These are phyloP conservation scores for Centropyge bicolor DNA, from an alignment of 2,797 vertebrate genomes.

Conservation along the genomic window DNA sequence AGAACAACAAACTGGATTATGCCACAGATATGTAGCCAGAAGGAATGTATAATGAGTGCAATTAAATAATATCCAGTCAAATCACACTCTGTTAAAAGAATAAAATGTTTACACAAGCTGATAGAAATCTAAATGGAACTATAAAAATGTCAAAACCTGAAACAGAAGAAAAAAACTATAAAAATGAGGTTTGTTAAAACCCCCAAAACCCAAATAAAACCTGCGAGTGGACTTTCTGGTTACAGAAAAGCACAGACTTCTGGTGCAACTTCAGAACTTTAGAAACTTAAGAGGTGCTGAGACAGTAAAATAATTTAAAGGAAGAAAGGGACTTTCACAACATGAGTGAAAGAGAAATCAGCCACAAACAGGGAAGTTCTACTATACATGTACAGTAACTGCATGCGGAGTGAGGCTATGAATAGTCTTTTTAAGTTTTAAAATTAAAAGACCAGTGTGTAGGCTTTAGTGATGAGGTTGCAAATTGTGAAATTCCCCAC, in stretches of 20 bases:
- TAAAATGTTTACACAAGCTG: neutral
- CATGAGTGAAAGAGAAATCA: neutral
- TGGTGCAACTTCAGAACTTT: conserved; percentile 19
- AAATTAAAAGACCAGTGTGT: neutral
- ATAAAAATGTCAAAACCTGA: neutral
- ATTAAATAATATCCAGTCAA: neutral
- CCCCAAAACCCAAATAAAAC: neutral
- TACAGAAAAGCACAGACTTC: neutral
- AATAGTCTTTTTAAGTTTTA: neutral
- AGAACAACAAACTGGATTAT: neutral
- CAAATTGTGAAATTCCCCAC: too few species aligned
- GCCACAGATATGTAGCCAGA: neutral
- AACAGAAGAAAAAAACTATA: neutral
- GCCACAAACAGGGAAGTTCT: conserved; percentile 23
- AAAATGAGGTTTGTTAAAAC: neutral
- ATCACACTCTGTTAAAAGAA: neutral
- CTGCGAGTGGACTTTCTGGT: neutral
- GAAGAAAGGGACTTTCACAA: neutral
- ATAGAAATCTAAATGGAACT: neutral
- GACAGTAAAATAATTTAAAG: neutral
- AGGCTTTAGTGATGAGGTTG: too few species aligned
- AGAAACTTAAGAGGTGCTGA: conserved; percentile 11
- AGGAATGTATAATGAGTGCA: neutral
- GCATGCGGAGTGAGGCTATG: neutral
- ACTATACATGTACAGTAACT: neutral